Evolutionary conservation across 2,888 invertebrate genomes (phyloP), one percentile per base, ranked within the genome.

Genomic region (Polylopha cassiicola): DNA sequence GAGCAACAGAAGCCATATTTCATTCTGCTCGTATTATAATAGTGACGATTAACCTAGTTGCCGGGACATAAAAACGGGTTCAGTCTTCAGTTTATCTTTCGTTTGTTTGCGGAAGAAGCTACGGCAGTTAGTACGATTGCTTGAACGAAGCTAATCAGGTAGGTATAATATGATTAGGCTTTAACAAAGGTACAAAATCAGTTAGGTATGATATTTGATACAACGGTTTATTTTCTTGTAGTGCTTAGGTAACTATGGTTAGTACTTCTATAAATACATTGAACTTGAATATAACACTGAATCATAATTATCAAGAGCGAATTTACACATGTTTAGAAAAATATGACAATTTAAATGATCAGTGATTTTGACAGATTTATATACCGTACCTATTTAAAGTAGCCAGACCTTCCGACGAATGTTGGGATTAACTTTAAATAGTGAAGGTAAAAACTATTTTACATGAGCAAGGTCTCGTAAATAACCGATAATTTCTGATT

Each of bases 21-120:
- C 61, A 55, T 58, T 55, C 59, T 52, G 58, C 58, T 56, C 53
- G 56, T 62, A 65, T 66, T 59, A 73, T 71, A 72, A 72, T 69
- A 53, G 55, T 51, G 53, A 51, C 63, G 57, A 74, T 81, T 82
- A 78, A 81, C 81, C 82, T 52, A 78, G 53, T 65, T 81, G 61
- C 48, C 37, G 21, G 51, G 52, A 53, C 60, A 58, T 70, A 63
- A 76, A 69, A 9, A 54, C 54, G 48, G 39, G 46, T 57, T 50
- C 58, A 59, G 48, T 46, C 52, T 56, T 44, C 48, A 51, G 47
- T 51, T 61, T 62, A 61, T 63, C 56, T 61, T 56, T 50, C 14
- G 24, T 27, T 37, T 45, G 36, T 39, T 41, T 46, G 39, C 44
- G 44, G 42, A 44, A 42, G 41, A 13, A 21, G 29, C 29, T 36